Base-by-base conservation (phyloP, 2,113 vertebrate species). In the Pandion haliaetus region DNA sequence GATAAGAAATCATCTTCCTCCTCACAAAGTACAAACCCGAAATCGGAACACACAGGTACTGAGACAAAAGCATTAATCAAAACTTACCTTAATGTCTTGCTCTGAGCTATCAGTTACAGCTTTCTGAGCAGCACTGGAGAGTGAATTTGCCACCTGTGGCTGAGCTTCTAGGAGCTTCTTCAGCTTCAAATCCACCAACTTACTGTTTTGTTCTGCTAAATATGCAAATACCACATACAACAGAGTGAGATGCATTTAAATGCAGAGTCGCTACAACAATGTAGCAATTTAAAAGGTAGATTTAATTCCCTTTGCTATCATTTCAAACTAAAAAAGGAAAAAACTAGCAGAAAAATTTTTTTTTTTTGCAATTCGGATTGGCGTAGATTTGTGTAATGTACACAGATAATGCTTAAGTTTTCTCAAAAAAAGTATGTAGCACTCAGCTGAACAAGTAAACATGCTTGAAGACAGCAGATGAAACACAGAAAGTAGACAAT, bases 141-240 rank as follows among this genome's bases (percentile, higher is more conserved):
- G 77, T 70, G 98, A 99, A 97, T 98, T 98, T 94, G 95, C 97
- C 97, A 98, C 98, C 98, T 99, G 98, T 95, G 99, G 99, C 96
- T 98, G 98, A 97, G 98, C 86, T 94, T 99, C 99, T 81, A 98
- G 97, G 95, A 99, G 97, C 96, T 98, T 99, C 98, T 99, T 99
- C 95, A 99, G 98, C 97, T 99, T 99, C 96, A 99, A 98, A 96
- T 99, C 99, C 96, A 99, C 95, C 65, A 99, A 98, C 85, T 98
- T 99, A 97, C 98, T 99, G 97, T 99, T 99, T 97, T 99, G 98
- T 97, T 99, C 97, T 98, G 98, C 99, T 99, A 98, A 89, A 98
- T 97, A 98, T 93, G 88, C 94, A 98, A 98, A 98, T 95, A 93
- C 72, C 91, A 97, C 90, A 91, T 84, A 97, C 93, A 96, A 97